A percentile compares a stretch with the other conserved stretches of the same genome.
These are phyloP conservation scores for Sigmodon hispidus DNA, from an alignment of 2,113 vertebrate genomes.

Conservation along the genomic window DNA sequence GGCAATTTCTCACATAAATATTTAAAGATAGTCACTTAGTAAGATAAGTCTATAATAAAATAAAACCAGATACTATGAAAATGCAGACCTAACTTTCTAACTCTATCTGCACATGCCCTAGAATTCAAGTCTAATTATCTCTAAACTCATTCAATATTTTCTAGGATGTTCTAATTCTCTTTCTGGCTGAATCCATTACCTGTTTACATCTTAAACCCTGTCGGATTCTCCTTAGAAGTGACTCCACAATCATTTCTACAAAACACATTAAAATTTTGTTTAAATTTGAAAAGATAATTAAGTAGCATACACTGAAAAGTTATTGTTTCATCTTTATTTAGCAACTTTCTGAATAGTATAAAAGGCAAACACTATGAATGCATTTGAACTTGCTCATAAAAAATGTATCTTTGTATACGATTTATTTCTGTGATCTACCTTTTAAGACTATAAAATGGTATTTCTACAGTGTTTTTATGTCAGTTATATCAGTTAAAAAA, in stretches of 20 bases:
- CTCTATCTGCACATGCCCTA: not conserved
- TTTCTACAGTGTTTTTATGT: not conserved
- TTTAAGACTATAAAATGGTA: not conserved
- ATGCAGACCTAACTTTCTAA: not conserved
- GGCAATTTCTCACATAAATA: not conserved
- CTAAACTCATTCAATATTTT: not conserved
- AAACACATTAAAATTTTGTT: not conserved
- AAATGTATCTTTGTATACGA: not conserved
- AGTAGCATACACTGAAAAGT: not conserved
- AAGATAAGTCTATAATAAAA: not conserved
- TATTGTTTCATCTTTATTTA: not conserved
- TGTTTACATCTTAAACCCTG: not conserved
- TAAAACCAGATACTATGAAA: not conserved
- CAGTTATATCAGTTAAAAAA: not conserved
- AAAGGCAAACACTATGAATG: not conserved
- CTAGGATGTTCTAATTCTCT: not conserved
- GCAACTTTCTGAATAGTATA: rapidly evolving
- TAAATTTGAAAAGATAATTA: not conserved
- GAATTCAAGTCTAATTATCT: not conserved
- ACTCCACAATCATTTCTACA: not conserved
- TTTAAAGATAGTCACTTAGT: not conserved
- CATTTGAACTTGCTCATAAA: not conserved
- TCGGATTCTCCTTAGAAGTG: not conserved
- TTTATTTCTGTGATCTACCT: not conserved
- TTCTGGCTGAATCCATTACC: not conserved